These are phyloP conservation scores for Oscheius sp. DNA, from an alignment of 2,888 invertebrate species.

Conservation along the genomic window DNA sequence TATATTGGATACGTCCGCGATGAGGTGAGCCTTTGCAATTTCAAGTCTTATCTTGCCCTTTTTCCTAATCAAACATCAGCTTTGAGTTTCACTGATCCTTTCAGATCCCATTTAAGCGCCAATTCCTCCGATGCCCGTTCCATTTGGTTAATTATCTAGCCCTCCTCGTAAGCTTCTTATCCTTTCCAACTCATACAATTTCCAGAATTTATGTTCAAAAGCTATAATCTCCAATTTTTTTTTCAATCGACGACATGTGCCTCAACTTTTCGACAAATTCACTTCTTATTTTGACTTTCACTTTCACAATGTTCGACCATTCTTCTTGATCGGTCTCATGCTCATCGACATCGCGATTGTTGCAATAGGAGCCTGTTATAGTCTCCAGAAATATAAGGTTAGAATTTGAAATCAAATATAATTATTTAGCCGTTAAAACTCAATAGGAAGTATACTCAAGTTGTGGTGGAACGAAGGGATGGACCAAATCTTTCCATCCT, in stretches of 20 bases:
- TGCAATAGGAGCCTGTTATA: neutral
- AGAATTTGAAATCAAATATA: neutral
- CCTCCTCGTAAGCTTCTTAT: neutral
- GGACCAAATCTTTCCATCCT: neutral
- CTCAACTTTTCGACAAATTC: neutral
- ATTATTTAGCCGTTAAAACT: neutral
- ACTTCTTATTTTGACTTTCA: neutral
- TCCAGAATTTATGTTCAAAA: neutral
- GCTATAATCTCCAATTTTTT: neutral
- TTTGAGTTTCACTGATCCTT: too few relatives aligned
- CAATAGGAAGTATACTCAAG: neutral
- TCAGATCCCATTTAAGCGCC: neutral
- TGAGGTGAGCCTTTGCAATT: neutral
- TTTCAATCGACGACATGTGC: neutral
- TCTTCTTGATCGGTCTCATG: neutral
- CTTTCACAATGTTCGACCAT: neutral
- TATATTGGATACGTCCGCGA: neutral
- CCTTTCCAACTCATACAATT: neutral
- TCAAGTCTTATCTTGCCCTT: neutral
- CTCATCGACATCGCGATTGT: neutral
- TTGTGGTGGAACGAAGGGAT: neutral
- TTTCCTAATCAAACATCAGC: too few relatives aligned
- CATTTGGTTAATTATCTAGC: neutral
- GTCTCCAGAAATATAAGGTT: slow-evolving; percentile 10
- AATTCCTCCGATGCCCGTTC: too few relatives aligned